Conservation (phyloP, 1,140 invertebrate genomes). For the Tribolium madens region DNA sequence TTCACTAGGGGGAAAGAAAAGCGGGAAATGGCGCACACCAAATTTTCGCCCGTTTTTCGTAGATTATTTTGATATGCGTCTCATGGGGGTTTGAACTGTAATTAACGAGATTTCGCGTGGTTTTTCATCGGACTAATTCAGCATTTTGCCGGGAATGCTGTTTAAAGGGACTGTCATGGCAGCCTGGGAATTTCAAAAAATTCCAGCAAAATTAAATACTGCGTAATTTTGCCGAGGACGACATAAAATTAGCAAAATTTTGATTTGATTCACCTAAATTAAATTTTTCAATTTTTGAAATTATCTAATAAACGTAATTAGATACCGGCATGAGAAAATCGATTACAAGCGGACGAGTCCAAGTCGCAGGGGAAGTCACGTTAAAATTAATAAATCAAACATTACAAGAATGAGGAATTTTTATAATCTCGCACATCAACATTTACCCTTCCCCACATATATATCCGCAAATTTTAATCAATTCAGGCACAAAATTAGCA, state of each 20-base stretch:
- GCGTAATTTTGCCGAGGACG: not conserved
- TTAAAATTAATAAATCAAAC: conserved; percentile 16
- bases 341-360: conserved; percentile 16
- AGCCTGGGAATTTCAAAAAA: conserved; percentile 53
- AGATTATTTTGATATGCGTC: conserved; percentile 45
- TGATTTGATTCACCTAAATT: not conserved
- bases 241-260: not conserved
- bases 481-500: not conserved
- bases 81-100: not conserved
- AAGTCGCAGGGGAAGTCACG: conserved; percentile 5
- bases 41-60: conserved; percentile 47
- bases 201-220: not conserved
- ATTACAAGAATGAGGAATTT: not conserved
- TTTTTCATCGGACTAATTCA: conserved; percentile 1
- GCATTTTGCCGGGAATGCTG: conserved; percentile 54
- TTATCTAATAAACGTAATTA: conserved; percentile 34
- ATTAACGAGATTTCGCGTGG: conserved; percentile 14
- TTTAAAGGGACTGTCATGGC: conserved; percentile 56
- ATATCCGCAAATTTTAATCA: not conserved
- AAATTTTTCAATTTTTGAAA: not conserved
- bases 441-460: not conserved
- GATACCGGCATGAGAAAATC: conserved; percentile 29
- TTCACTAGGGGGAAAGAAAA: not conserved
- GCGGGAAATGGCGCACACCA: conserved; percentile 3
- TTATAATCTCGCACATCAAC: not conserved